A percentile compares a stretch with the other conserved stretches of the same genome.
Evolutionary conservation across 2,113 vertebrate genomes (phyloP).

Genomic region (Dascyllus trimaculatus): DNA sequence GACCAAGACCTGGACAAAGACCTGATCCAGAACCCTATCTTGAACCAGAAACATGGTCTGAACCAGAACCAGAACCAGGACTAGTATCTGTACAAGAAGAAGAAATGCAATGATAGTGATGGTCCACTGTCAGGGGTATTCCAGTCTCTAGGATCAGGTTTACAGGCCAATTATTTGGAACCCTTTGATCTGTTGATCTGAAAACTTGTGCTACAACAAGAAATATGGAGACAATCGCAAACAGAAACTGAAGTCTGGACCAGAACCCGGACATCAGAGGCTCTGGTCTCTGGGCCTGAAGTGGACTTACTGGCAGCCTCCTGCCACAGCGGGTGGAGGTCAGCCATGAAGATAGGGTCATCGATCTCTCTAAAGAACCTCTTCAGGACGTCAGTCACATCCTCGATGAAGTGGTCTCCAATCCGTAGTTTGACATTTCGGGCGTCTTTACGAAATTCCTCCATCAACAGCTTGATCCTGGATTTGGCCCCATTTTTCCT

Average conservation of each 20-base stretch:
- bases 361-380: slow-evolving; percentile 97
- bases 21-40: too few relatives aligned
- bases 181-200: too few relatives aligned
- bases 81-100: too few relatives aligned
- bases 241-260: slow-evolving; percentile 2
- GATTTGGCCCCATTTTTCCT: slow-evolving; percentile 96
- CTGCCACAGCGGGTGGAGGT: slow-evolving; percentile 93
- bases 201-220: too few relatives aligned
- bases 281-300: background rate
- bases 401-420: slow-evolving; percentile 96
- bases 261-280: background rate
- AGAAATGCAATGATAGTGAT: too few relatives aligned
- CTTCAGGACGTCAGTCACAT: slow-evolving; percentile 96
- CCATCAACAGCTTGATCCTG: slow-evolving; percentile 94
- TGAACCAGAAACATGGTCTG: too few relatives aligned
- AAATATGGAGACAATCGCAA: too few relatives aligned
- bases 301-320: slow-evolving; percentile 90
- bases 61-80: too few relatives aligned
- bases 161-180: too few relatives aligned
- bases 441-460: slow-evolving; percentile 94
- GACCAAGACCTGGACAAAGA: too few relatives aligned
- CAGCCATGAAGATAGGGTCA: slow-evolving; percentile 93
- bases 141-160: too few relatives aligned
- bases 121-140: too few relatives aligned
- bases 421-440: slow-evolving; percentile 95